These are phyloP conservation scores for Lacerta agilis DNA, from an alignment of 2,797 vertebrate species.

Conservation along the genomic window DNA sequence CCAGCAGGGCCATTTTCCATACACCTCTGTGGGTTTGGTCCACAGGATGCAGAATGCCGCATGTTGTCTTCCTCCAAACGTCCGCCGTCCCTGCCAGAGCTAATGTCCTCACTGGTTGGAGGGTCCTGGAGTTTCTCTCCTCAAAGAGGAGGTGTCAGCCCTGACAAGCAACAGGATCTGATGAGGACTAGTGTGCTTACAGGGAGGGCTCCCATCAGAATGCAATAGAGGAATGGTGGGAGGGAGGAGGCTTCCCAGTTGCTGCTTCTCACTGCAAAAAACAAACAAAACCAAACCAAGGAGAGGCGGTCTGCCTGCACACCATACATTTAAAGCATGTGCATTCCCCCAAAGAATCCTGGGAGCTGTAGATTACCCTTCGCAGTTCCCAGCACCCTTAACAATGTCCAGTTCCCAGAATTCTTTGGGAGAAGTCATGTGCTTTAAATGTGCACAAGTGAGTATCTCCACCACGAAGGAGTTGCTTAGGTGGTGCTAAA, in stretches of 20 bases:
- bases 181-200: slow-evolving; percentile 11
- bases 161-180: slow-evolving; percentile 1
- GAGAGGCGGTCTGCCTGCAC: too few species aligned
- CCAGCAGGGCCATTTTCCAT: not conserved
- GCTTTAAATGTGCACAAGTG: too few species aligned
- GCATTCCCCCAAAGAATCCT: too few species aligned
- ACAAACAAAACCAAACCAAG: too few species aligned
- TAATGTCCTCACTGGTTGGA: slow-evolving; percentile 21
- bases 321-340: too few species aligned
- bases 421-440: too few species aligned
- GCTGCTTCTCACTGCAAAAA: not conserved
- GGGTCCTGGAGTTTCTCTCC: not conserved
- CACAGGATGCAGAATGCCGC: not conserved
- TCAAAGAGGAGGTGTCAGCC: not conserved
- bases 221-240: not conserved
- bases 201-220: not conserved
- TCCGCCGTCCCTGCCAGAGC: not conserved
- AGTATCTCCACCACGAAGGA: not conserved
- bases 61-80: not conserved
- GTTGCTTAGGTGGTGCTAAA: not conserved
- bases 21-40: not conserved
- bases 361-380: too few species aligned
- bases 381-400: too few species aligned
- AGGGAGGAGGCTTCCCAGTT: not conserved
- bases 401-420: too few species aligned